Evolutionary conservation across 1,140 invertebrate genomes (phyloP), one percentile per base, ranked within the genome.

Genomic region (Lasioglossum albipes): DNA sequence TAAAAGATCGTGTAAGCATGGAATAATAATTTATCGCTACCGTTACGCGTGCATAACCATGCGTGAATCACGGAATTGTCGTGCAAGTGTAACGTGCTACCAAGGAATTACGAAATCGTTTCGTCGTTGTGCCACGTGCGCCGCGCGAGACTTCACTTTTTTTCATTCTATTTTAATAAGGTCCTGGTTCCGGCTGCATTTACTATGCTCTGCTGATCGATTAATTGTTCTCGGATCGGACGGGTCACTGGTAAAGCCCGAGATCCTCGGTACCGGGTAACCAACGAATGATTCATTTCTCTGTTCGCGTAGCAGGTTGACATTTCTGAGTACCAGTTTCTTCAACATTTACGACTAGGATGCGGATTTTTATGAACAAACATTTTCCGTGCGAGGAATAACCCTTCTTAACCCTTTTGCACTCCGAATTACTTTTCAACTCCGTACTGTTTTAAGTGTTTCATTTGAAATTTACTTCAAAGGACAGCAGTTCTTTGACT

Each of bases 11-110:
- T 36, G 16, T 42, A 45, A 22, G 27, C 45, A 20, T 22, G 20
- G 31, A 36, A 62, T 74, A 61, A 78, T 78, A 78, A 82, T 79
- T 85, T 82, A 84, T 77, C 31, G 52, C 71, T 69, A 82, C 49
- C 67, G 84, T 84, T 86, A 84, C 71, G 79, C 75, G 64, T 84
- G 75, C 79, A 82, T 79, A 84, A 79, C 52, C 79, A 82, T 36
- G 67, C 75, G 72, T 85, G 84, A 86, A 84, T 86, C 83, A 86
- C 75, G 62, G 75, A 85, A 85, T 86, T 84, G 84, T 86, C 75
- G 79, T 75, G 70, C 70, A 71, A 74, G 57, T 76, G 73, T 64
- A 75, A 74, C 68, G 68, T 62, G 81, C 74, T 72, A 59, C 75
- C 13, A 57, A 79, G 75, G 45, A 84, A 71, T 86, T 86, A 84